Evolutionary conservation across 2,113 vertebrate genomes (phyloP).

Genomic region (Passer domesticus): DNA sequence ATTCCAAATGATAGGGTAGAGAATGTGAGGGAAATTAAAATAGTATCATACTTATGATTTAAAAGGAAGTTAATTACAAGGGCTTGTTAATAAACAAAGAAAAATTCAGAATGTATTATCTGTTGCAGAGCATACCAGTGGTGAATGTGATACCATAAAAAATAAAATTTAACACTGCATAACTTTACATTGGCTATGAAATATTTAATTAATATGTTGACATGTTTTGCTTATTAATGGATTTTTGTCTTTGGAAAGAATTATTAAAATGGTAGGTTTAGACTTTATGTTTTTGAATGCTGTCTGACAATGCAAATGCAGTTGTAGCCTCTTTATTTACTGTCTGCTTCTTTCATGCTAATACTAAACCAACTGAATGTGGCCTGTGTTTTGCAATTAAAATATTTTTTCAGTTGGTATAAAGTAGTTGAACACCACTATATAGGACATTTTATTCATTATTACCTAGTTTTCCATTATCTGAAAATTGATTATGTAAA

Average conservation of each 20-base stretch:
- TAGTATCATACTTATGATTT: slow-evolving; percentile 88
- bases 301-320: slow-evolving; percentile 53
- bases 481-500: neutral
- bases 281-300: slow-evolving; percentile 41
- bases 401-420: neutral
- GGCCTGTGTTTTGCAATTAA: neutral
- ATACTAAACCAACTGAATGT: neutral
- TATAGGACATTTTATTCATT: neutral
- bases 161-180: slow-evolving; percentile 70
- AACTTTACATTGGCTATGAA: slow-evolving; percentile 73
- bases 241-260: slow-evolving; percentile 63
- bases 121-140: slow-evolving; percentile 76
- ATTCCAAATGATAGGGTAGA: slow-evolving; percentile 87
- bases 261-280: slow-evolving; percentile 62
- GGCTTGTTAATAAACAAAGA: slow-evolving; percentile 87
- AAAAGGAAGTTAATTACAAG: slow-evolving; percentile 87
- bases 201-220: slow-evolving; percentile 77
- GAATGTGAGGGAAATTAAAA: slow-evolving; percentile 85
- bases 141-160: slow-evolving; percentile 71
- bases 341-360: slow-evolving; percentile 34
- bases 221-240: slow-evolving; percentile 71
- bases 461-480: neutral
- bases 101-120: slow-evolving; percentile 78
- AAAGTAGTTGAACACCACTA: neutral
- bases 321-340: slow-evolving; percentile 53